Evolutionary conservation across 2,797 vertebrate species (phyloP), one percentile per base, ranked within the genome.

Genomic region (Brachymystax lenok): DNA sequence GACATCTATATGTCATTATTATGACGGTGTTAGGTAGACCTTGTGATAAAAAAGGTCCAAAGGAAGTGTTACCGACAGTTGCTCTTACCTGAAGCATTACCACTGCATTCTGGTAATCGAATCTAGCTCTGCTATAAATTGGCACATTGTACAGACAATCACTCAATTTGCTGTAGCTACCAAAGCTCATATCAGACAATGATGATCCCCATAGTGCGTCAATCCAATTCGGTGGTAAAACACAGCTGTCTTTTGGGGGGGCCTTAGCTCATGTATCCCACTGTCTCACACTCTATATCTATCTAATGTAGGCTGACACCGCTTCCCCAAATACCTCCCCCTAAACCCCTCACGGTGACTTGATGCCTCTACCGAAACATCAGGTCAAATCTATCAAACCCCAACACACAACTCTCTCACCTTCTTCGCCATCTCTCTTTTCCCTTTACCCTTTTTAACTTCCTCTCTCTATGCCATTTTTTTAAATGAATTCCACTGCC

Each of bases 381-480:
- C n/a, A 24, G 69, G 10, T 51, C n/a, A 51, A 70, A 70, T 52
- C 21, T 28, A 71, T 71, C 50, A 71, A 28, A 52, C 50, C 21
- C 13, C 24, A 14, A 28, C 27, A 66, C 17, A 14, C 17, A 24
- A 21, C 46, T 71, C 24, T 28, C 50, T 71, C 51, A 10, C 2
- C 6, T 24, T 24, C 70, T 24, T 52, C 70, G 7, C 50, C 5
- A 28, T 28, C 24, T 71, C 70, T 52, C 46, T 54, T 51, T n/a
- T 71, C 21, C 69, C n/a, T 12, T 27, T 13, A 10, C 30, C 5
- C 68, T 21, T 71, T 52, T 50, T 28, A 59, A 17, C 24, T 64
- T 17, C 52, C 30, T 16, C 33, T 19, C 16, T 12, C 12, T 40
- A 33, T 33, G 6, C n/a, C 68, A 40, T 69, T 8, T 69, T 69